Evolutionary conservation across 2,113 vertebrate species (phyloP).

Genomic region (Microcebus lehilahytsara): DNA sequence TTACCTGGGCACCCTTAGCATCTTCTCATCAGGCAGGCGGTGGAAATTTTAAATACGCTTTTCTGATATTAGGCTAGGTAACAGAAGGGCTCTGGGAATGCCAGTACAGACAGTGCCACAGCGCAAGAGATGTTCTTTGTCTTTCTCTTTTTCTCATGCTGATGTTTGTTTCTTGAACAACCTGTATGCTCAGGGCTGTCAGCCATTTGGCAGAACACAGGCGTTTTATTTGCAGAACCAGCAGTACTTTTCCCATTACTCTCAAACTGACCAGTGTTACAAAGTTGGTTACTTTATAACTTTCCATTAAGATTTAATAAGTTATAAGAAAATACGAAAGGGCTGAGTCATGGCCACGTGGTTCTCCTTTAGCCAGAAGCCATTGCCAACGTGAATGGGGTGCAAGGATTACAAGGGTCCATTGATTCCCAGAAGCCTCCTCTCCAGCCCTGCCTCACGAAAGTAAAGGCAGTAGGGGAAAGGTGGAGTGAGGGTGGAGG

Average conservation of each 20-base stretch:
- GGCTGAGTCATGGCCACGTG: neutral
- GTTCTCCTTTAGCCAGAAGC: neutral
- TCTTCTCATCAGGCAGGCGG: neutral
- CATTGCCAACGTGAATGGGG: neutral
- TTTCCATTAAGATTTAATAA: neutral
- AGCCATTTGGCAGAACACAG: neutral
- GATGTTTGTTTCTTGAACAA: neutral
- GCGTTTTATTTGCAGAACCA: too few relatives aligned
- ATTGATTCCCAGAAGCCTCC: neutral
- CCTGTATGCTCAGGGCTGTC: neutral
- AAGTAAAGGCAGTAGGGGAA: too few relatives aligned
- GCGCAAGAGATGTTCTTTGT: neutral
- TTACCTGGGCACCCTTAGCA: neutral
- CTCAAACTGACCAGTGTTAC: neutral
- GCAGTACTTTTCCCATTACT: fast-evolving
- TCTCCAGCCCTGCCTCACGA: neutral
- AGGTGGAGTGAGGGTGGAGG: too few relatives aligned
- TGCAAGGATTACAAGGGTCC: too few relatives aligned
- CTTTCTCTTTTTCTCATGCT: neutral
- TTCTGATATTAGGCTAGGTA: neutral
- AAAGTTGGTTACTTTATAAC: neutral
- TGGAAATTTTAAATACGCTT: neutral
- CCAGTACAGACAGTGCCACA: fast-evolving
- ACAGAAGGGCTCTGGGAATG: too few relatives aligned
- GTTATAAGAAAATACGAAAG: neutral